These are phyloP conservation scores for Chymomyza fuscimana DNA, from an alignment of 2,888 invertebrate genomes.

Conservation along the genomic window DNA sequence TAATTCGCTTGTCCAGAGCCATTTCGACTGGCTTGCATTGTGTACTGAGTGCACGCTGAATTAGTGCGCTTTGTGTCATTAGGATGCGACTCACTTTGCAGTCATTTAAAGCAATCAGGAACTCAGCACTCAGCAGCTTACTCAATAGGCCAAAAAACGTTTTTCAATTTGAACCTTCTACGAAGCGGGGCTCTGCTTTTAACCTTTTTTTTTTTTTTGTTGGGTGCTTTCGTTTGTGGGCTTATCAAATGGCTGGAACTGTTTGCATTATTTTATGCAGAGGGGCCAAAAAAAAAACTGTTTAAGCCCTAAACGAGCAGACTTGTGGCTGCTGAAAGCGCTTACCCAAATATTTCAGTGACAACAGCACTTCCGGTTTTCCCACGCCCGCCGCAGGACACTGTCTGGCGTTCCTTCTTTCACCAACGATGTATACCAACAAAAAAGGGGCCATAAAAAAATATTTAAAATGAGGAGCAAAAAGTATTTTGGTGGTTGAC, in stretches of 20 bases:
- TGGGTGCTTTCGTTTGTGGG: constrained; percentile 45
- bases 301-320: constrained; percentile 42
- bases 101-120: constrained; percentile 57
- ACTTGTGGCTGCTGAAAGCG: constrained; percentile 38
- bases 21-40: neutral
- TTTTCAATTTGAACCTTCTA: constrained; percentile 60
- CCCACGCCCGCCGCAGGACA: neutral
- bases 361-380: neutral
- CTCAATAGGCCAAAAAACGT: constrained; percentile 29
- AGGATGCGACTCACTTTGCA: constrained; percentile 59
- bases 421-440: neutral
- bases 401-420: neutral
- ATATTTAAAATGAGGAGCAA: neutral
- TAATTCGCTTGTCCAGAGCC: constrained; percentile 34
- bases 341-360: neutral
- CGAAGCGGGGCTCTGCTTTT: constrained; percentile 15
- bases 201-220: constrained; percentile 27
- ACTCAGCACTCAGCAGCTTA: constrained; percentile 53
- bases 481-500: neutral
- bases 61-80: constrained; percentile 66
- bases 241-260: constrained; percentile 44
- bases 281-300: constrained; percentile 45
- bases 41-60: constrained; percentile 30
- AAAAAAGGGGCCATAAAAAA: neutral
- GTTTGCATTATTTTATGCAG: constrained; percentile 52